Base-by-base conservation (phyloP, 2,888 invertebrate genomes). In the Parthenolecanium corni region DNA sequence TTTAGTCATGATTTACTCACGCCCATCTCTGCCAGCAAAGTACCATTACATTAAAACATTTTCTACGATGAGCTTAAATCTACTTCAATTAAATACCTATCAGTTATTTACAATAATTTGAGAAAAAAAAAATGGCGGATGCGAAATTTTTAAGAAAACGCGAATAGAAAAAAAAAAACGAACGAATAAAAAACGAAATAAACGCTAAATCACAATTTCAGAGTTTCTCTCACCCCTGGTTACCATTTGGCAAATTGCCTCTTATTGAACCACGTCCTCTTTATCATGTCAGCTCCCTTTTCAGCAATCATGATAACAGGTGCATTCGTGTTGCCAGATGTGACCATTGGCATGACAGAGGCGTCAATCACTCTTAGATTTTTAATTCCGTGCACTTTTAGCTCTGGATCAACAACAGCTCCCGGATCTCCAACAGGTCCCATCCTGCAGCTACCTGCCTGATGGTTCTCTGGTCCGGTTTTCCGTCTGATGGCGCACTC, bases 391-490 rank as follows among this genome's bases (percentile, higher is more conserved):
- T 74, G 71, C 0, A 78, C 78, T 54, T 75, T 70, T 2, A 79
- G 70, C 65, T 77, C 74, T 51, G 75, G 73, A 66, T 81, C 80
- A 1, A 82, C 81, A 1, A 82, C 82, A 0, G 82, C 79, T 42
- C 76, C 68, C 1, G 76, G 75, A 70, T 82, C 82, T 1, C 73
- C 72, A 1, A 71, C 67, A 0, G 79, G 78, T 0, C 82, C 82
- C 82, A 83, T 82, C 68, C 79, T 80, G 69, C 81, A 81, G 3
- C 79, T 80, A 6, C 82, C 82, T 0, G 79, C 79, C 72, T 82
- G 82, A 70, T 83, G 83, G 68, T 82, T 82, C 67, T 82, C 81
- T 1, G 82, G 80, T 0, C 79, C 78, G 0, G 82, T 82, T 64
- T 80, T 77, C 57, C 77, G 75, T 64, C 77, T 76, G 0, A 78